Percentiles rank a stretch among this genome's conserved stretches.
Evolutionary conservation across 2,797 vertebrate genomes (phyloP).

Genomic region (Xyrichtys novacula): DNA sequence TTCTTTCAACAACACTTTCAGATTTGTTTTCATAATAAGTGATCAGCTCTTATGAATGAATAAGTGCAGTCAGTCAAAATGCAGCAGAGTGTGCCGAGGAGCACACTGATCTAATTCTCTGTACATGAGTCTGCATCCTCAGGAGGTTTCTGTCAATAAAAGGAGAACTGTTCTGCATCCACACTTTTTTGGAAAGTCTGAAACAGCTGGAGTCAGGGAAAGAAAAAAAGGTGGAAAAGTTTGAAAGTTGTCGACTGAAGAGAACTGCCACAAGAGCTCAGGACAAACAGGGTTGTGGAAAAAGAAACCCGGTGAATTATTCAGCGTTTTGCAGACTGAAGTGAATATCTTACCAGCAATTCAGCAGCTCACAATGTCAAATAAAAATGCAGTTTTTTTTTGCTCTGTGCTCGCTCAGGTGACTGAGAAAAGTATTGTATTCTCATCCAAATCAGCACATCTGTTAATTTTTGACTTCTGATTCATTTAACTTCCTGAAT

Average conservation of each 20-base stretch:
- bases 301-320: conserved; percentile 40
- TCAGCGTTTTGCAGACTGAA: conserved; percentile 21
- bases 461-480: too few relatives aligned
- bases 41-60: not conserved
- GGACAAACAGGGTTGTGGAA: conserved; percentile 31
- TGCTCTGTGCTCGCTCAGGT: too few relatives aligned
- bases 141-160: conserved; percentile 21
- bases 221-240: conserved; percentile 7
- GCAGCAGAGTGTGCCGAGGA: not conserved
- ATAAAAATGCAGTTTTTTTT: not conserved
- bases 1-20: not conserved
- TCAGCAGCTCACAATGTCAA: conserved; percentile 3
- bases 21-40: not conserved
- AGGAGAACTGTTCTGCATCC: conserved; percentile 6
- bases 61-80: not conserved
- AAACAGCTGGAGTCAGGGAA: conserved; percentile 4
- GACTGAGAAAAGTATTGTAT: too few relatives aligned
- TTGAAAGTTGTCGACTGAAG: conserved; percentile 28
- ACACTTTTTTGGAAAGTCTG: conserved; percentile 50
- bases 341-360: conserved; percentile 22
- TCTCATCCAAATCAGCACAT: too few relatives aligned
- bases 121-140: conserved; percentile 6
- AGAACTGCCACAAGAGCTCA: conserved; percentile 13
- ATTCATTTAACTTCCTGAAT: too few relatives aligned
- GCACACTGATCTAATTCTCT: not conserved